Conservation (phyloP, 2,797 vertebrate genomes). For the Allobates femoralis region DNA sequence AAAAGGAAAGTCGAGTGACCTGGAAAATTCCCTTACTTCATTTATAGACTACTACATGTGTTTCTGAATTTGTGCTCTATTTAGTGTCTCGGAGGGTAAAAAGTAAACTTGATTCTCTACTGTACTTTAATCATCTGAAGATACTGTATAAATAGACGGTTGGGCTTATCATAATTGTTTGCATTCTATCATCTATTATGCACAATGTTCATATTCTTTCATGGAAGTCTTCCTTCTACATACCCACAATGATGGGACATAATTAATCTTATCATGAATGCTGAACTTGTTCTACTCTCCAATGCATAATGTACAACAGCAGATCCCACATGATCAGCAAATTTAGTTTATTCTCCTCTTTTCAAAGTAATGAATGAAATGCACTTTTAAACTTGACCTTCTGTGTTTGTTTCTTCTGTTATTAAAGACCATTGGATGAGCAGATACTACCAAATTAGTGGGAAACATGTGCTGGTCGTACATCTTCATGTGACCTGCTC, state of each 20-base stretch:
- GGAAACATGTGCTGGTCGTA: conserved; percentile 5
- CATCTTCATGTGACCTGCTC: neutral
- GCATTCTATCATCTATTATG: conserved; percentile 23
- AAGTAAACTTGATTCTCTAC: neutral
- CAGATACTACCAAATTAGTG: neutral
- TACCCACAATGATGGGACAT: conserved; percentile 24
- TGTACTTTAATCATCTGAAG: neutral
- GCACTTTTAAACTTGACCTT: neutral
- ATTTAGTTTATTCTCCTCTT: conserved; percentile 2
- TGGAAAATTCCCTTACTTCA: no score
- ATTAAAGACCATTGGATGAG: conserved; percentile 11
- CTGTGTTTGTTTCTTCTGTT: neutral
- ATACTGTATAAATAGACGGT: neutral
- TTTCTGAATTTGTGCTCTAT: neutral
- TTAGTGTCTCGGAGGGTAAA: neutral
- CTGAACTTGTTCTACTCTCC: neutral
- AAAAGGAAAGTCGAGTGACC: no score
- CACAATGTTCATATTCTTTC: conserved; percentile 27
- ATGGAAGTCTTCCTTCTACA: neutral
- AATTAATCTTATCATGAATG: conserved; percentile 30
- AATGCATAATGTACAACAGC: conserved; percentile 39
- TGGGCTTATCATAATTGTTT: conserved; percentile 42
- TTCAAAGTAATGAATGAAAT: conserved; percentile 1
- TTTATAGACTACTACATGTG: neutral
- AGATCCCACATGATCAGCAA: conserved; percentile 46